These are phyloP conservation scores for Agonopterix subpropinquella DNA, from an alignment of 2,888 invertebrate species.

Conservation along the genomic window DNA sequence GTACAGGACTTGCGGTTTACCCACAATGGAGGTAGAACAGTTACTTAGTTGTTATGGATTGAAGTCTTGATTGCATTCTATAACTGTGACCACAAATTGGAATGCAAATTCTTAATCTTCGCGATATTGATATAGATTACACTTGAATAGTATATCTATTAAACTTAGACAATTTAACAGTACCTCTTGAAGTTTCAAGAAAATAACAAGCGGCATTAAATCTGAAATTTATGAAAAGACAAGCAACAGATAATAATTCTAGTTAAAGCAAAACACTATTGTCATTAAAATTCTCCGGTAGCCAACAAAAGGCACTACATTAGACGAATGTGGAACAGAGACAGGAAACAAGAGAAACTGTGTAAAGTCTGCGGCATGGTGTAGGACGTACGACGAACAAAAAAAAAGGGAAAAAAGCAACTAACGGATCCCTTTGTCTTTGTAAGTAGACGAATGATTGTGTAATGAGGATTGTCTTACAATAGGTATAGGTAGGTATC, in stretches of 20 bases:
- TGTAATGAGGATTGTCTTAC: slow-evolving; percentile 42
- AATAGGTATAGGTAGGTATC: slow-evolving; percentile 18
- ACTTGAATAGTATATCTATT: background rate
- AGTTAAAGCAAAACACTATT: background rate
- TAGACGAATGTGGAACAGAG: slow-evolving; percentile 39
- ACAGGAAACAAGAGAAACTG: slow-evolving; percentile 47
- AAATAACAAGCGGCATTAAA: no score
- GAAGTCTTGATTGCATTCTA: slow-evolving; percentile 16
- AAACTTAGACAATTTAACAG: no score
- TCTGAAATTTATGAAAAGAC: no score
- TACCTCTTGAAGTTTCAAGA: no score
- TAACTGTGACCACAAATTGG: slow-evolving; percentile 13
- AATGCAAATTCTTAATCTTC: background rate
- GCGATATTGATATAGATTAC: background rate
- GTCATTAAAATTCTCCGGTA: slow-evolving; percentile 17
- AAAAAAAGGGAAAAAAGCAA: slow-evolving; percentile 38
- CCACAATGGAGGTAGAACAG: slow-evolving; percentile 33
- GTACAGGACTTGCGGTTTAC: slow-evolving; percentile 42
- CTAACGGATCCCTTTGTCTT: slow-evolving; percentile 53
- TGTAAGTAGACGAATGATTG: slow-evolving; percentile 33
- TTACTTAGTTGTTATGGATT: slow-evolving; percentile 22
- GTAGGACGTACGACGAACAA: slow-evolving; percentile 29
- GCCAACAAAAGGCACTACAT: slow-evolving; percentile 34
- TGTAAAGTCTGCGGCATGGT: slow-evolving; percentile 36
- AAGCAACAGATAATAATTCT: no score